Base-by-base conservation (phyloP, 2,113 vertebrate genomes). In the Dasyornis broadbenti region DNA sequence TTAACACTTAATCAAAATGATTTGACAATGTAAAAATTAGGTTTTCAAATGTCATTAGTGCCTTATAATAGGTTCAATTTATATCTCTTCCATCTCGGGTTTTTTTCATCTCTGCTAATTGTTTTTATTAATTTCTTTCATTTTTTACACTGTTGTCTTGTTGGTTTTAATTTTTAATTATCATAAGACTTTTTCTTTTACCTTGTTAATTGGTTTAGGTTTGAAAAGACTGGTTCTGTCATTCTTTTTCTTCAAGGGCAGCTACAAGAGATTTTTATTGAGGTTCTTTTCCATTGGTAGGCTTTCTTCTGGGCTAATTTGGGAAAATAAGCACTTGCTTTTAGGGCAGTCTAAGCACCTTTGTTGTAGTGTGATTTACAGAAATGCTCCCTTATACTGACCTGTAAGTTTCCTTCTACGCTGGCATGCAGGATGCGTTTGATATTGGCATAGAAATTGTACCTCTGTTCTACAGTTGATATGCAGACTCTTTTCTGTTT, bases 151-250 rank as follows among this genome's bases (percentile, higher is more conserved):
- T 97, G 97, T 97, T 97, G 94, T 96, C 95, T 83, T 96, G 92
- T 97, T 97, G 94, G 94, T 94, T 98, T 97, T 97, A 97, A 98
- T 98, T 98, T 98, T 98, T 98, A 97, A 98, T 98, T 98, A 96
- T 97, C 89, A 35, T 77, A 89, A 61, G 83, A 70, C 56, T 57
- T 92, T 83, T 92, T 66, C 80, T 95, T 96, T 96, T 89, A 92
- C 92, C 78, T 95, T 94, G 70, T 72, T 94, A 95, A 97, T 95
- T 96, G 92, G 85, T 95, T 95, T 95, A 54, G 57, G 26, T 69
- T 95, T 96, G 79, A 90, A 95, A 94, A 94, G 59, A 61, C 75
- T 80, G 64, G 26, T 77, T 93, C 91, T 93, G 79, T 94, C 93
- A 92, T 94, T 97, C 72, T 86, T 96, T 69, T 89, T 87, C 71